Conservation (phyloP, 1,140 invertebrate genomes). For the Dinoponera quadriceps region DNA sequence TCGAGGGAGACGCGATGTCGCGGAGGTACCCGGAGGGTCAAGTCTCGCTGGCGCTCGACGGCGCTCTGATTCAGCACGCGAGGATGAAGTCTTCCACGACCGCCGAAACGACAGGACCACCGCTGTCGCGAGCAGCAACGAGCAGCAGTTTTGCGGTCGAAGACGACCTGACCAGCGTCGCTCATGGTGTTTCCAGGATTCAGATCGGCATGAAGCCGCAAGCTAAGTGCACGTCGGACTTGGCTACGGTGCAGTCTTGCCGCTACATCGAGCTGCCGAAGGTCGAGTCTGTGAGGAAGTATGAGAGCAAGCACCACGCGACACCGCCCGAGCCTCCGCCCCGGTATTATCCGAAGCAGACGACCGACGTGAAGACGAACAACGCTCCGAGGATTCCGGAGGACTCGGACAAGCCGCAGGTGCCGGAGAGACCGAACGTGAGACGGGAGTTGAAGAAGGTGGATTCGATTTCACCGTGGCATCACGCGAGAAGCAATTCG, state of each 20-base stretch:
- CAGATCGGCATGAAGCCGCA: slow-evolving; percentile 46
- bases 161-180: slow-evolving; percentile 20
- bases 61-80: slow-evolving; percentile 61
- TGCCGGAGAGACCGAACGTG: slow-evolving; percentile 63
- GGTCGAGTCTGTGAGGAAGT: slow-evolving; percentile 65
- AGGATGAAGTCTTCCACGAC: slow-evolving; percentile 53
- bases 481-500: slow-evolving; percentile 50
- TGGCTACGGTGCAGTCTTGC: slow-evolving; percentile 34
- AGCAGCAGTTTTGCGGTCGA: slow-evolving; percentile 49
- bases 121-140: background rate
- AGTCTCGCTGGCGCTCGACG: slow-evolving; percentile 71
- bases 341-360: slow-evolving; percentile 80
- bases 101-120: background rate
- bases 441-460: slow-evolving; percentile 68
- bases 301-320: slow-evolving; percentile 75
- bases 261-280: slow-evolving; percentile 62
- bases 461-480: slow-evolving; percentile 58
- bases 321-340: slow-evolving; percentile 85
- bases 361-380: slow-evolving; percentile 55
- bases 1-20: slow-evolving; percentile 52
- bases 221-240: slow-evolving; percentile 23
- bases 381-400: slow-evolving; percentile 54
- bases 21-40: slow-evolving; percentile 69
- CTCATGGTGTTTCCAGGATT: slow-evolving; percentile 49
- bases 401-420: slow-evolving; percentile 68